Percentiles rank a stretch among this genome's conserved stretches.
phyloP scores from a whole-genome alignment of 2,113 vertebrate species.

The Macaca mulatta region DNA sequence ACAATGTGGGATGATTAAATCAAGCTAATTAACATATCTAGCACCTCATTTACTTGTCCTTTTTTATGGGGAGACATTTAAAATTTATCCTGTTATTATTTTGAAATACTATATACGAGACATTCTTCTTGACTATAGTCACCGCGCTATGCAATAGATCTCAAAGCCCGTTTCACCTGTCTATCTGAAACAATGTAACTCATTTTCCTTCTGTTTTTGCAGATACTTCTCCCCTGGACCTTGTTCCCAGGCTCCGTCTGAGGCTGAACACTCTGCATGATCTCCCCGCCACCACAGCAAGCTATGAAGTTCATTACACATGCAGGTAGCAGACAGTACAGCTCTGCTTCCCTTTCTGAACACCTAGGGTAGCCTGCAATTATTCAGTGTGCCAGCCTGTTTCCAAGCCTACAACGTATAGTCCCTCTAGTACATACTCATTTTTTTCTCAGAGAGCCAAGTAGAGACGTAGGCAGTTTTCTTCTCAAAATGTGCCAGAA shows the following conservation, averaged over 20 bases:
- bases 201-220: not conserved
- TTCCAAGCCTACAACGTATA: not conserved
- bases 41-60: not conserved
- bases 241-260: not conserved
- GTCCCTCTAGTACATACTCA: not conserved
- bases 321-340: accelerated
- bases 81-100: not conserved
- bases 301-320: not conserved
- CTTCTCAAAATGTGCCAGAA: not conserved
- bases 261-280: not conserved
- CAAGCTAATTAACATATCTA: not conserved
- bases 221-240: not conserved
- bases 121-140: not conserved
- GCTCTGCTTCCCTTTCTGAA: not conserved
- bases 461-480: not conserved
- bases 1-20: not conserved
- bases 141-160: not conserved
- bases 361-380: not conserved
- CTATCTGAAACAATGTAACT: not conserved
- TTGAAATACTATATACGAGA: not conserved
- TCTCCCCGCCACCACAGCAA: not conserved
- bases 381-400: not conserved
- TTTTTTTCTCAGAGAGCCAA: not conserved
- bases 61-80: not conserved
- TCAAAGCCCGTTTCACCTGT: not conserved